phyloP scores from a whole-genome alignment of 2,888 invertebrate species.

The Pollenia amentaria region DNA sequence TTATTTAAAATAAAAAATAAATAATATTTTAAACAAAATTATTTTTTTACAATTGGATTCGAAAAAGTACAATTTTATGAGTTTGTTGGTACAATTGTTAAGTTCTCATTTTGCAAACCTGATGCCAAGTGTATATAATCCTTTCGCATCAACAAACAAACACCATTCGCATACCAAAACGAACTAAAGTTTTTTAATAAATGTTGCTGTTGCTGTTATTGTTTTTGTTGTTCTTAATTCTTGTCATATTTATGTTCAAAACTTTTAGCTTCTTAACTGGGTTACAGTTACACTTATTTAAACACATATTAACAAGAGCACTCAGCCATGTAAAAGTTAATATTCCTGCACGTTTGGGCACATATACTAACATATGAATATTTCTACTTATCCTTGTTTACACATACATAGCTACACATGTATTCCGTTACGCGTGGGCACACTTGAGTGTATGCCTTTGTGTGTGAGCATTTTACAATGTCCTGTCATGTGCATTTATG shows the following conservation, averaged over 20 bases:
- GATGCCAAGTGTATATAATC: neutral
- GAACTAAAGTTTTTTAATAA: constrained; percentile 47
- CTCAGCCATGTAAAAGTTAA: neutral
- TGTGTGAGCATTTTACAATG: neutral
- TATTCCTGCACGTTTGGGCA: neutral
- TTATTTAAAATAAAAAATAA: too few relatives aligned
- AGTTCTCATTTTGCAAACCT: too few relatives aligned
- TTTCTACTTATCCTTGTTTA: constrained; percentile 24
- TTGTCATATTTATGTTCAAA: constrained; percentile 44
- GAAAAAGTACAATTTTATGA: too few relatives aligned
- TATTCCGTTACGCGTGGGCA: neutral
- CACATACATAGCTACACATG: neutral
- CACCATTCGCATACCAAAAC: neutral
- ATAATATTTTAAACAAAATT: too few relatives aligned
- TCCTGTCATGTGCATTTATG: constrained; percentile 34
- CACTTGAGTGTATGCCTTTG: neutral
- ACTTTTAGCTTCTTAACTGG: constrained; percentile 61
- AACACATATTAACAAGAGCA: constrained; percentile 4
- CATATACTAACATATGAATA: neutral
- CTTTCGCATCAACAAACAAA: constrained; percentile 17
- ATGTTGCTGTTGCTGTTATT: constrained; percentile 34
- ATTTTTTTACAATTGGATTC: too few relatives aligned
- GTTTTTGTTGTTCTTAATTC: neutral
- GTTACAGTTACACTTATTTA: constrained; percentile 36
- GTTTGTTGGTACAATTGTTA: too few relatives aligned